Base-by-base conservation (phyloP, 2,888 invertebrate genomes). In the Yponomeuta sedellus region DNA sequence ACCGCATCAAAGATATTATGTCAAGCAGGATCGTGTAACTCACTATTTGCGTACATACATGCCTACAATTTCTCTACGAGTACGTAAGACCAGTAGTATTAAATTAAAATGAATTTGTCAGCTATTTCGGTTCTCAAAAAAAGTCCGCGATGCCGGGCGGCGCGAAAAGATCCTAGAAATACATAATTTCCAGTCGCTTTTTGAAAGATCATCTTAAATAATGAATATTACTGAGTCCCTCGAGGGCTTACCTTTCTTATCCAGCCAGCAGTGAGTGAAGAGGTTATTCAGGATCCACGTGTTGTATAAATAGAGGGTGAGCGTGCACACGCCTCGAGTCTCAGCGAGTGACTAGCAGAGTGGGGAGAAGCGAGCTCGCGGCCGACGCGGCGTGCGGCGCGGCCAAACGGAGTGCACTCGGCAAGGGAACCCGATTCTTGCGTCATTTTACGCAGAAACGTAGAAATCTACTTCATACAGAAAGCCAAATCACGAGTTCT, bases 341-440 rank as follows among this genome's bases (percentile, higher is more conserved):
- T 59, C 22, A 20, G 2, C 59, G 59, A 20, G 59, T 20, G 59
- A 59, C 20, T 22, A 59, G 59, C 59, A 10, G 22, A 12, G 59
- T 11, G 59, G 20, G 22, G 59, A 1, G 20, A 20, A 12, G 59
- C 25, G 59, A 59, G 59, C 8, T 10, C 12, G n/a, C 10, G 20
- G 57, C n/a, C 57, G n/a, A 10, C 16, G 20, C 59, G 59, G 12
- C 20, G 25, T 25, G 59, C 59, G 59, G 25, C 20, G 25, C 20
- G 22, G 10, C 59, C 22, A 59, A 20, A 25, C 59, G 8, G 59
- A 52, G 59, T 59, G 59, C 25, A 59, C 44, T 52, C 44, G 58
- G 59, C 59, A 59, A 59, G 59, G 22, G 59, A 59, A 20, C 20
- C 59, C 25, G 12, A 59, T 22, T 22, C 59, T 59, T 59, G 59